phyloP scores from a whole-genome alignment of 2,888 invertebrate species.

The Drosophila prolongata region DNA sequence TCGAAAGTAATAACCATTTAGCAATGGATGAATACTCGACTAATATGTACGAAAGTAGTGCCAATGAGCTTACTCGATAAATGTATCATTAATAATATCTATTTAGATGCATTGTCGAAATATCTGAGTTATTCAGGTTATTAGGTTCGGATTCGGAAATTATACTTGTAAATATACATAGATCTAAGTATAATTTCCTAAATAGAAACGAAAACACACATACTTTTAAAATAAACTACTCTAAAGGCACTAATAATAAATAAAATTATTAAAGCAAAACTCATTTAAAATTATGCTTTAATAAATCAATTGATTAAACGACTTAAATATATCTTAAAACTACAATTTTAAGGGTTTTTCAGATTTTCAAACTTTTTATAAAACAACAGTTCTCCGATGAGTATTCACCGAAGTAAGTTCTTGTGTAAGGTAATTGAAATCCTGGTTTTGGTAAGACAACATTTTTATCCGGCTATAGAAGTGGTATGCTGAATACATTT shows the following conservation, averaged over 20 bases:
- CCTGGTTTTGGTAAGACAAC: too few species aligned
- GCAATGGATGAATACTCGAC: conserved; percentile 53
- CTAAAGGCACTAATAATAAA: conserved; percentile 11
- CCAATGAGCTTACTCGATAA: conserved; percentile 35
- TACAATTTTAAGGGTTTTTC: background rate
- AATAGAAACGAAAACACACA: conserved; percentile 2
- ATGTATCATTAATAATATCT: conserved; percentile 1
- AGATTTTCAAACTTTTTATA: too few species aligned
- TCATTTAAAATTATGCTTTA: background rate
- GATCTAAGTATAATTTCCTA: conserved; percentile 29
- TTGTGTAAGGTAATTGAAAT: too few species aligned
- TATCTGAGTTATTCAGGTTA: conserved; percentile 4
- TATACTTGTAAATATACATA: conserved; percentile 40
- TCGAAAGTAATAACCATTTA: conserved; percentile 49
- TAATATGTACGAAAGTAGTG: conserved; percentile 55
- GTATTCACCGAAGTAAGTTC: too few species aligned
- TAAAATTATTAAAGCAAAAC: background rate
- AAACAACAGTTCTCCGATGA: too few species aligned
- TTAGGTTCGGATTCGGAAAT: conserved; percentile 40
- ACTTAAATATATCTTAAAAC: background rate
- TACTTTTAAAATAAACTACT: conserved; percentile 15
- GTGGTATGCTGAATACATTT: too few species aligned
- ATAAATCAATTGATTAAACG: background rate
- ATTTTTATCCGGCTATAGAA: too few species aligned
- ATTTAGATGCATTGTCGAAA: conserved; percentile 58